Percentiles rank a stretch among this genome's conserved stretches.
phyloP scores from a whole-genome alignment of 1,140 invertebrate species.

The Diorhabda elongata region DNA sequence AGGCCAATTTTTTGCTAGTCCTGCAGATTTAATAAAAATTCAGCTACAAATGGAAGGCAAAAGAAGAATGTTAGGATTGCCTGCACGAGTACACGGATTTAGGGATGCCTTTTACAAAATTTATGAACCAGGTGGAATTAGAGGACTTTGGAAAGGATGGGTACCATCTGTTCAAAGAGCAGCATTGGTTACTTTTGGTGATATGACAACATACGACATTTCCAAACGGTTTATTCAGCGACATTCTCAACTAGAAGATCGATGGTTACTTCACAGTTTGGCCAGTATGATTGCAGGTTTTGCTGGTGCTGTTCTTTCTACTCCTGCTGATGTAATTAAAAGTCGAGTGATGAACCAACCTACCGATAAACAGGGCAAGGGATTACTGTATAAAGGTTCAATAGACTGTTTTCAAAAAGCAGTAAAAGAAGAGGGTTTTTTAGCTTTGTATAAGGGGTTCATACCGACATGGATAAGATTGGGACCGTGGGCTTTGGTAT shows the following conservation, averaged over 20 bases:
- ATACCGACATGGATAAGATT: conserved; percentile 91
- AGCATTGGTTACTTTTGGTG: conserved; percentile 73
- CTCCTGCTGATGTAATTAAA: conserved; percentile 89
- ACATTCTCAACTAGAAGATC: conserved; percentile 73
- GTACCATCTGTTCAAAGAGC: conserved; percentile 82
- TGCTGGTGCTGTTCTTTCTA: conserved; percentile 80
- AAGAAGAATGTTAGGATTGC: conserved; percentile 70
- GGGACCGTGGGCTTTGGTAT: conserved; percentile 95
- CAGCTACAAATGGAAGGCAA: conserved; percentile 91
- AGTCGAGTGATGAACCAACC: conserved; percentile 93
- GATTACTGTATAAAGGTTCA: conserved; percentile 73
- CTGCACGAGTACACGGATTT: conserved; percentile 69
- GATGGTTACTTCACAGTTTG: conserved; percentile 71
- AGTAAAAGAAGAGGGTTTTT: conserved; percentile 83
- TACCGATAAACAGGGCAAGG: conserved; percentile 72
- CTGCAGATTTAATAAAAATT: conserved; percentile 88
- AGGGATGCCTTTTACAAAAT: conserved; percentile 75
- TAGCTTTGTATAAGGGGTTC: conserved; percentile 92
- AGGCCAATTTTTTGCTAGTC: conserved; percentile 83
- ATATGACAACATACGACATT: conserved; percentile 88
- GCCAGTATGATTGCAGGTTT: conserved; percentile 79
- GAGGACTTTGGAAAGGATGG: conserved; percentile 82
- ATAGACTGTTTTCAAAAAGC: conserved; percentile 86
- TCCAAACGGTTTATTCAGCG: conserved; percentile 75
- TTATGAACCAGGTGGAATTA: conserved; percentile 66